Base-by-base conservation (phyloP, 2,888 invertebrate genomes). In the Heliconius ethilla region DNA sequence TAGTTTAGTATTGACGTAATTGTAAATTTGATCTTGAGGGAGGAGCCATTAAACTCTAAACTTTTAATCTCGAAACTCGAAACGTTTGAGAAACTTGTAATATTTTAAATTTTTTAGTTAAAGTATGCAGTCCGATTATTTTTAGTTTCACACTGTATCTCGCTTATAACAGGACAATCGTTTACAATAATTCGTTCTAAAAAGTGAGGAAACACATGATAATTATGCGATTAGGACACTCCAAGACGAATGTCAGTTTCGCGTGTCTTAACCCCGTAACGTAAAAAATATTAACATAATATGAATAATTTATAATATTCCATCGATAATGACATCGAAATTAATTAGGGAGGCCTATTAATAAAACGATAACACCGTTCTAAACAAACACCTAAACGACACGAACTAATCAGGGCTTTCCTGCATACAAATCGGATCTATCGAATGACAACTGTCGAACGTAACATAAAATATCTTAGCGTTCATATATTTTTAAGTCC, bases 341-440 rank as follows among this genome's bases (percentile, higher is more conserved):
- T 75, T 75, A 63, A 78, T 69, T 66, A 73, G 7, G 59, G 45
- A 75, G 51, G 25, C 27, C 78, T 25, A 78, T 80, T 80, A 78
- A 75, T 45, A 67, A 78, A 70, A 80, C 40, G 45, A 75, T 78
- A 80, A 76, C 66, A 75, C 78, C 70, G 75, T 77, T 78, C 67
- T 76, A 76, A 78, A 75, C 78, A 77, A 80, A 78, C 78, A 78
- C 80, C 80, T 80, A 51, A 75, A 37, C 73, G 40, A 76, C 76
- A 69, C 75, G 25, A 62, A 70, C 66, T 80, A 77, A 80, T 80
- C 78, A 76, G 51, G 70, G 73, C 67, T 79, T 78, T 79, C 69
- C 79, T 79, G 79, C 73, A 75, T 78, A 76, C 66, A 80, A 80
- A 80, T 78, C 75, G 80, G 70, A 76, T 76, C 80, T 78, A 75